Evolutionary conservation across 2,888 invertebrate genomes (phyloP), one percentile per base, ranked within the genome.

Genomic region (Lapara coniferarum): DNA sequence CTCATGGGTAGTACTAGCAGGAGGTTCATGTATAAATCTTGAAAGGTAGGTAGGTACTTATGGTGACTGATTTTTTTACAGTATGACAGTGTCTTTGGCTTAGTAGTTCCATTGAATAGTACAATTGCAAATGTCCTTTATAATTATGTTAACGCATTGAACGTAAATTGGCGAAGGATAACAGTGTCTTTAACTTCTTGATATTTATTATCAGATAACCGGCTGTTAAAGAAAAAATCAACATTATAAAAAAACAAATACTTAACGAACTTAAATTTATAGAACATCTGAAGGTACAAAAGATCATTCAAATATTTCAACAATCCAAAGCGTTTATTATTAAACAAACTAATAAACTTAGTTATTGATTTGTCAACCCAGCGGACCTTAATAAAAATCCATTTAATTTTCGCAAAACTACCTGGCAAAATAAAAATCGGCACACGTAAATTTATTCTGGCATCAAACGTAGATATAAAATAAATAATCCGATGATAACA

Each of bases 401-500:
- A 19, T 55, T 55, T 55, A 55, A 19, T 19, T 53, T 55, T 73
- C 76, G 71, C 77, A 76, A 76, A 78, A 79, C 81, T 55, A 55
- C 19, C 55, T 81, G 71, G 78, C 76, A 73, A 72, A 77, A 74
- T 78, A 84, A 82, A 85, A 86, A 86, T 82, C 78, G 73, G 73
- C 84, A 83, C 84, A 83, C 82, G 79, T 80, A 85, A 83, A 89
- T 88, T 78, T 89, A 91, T 91, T 89, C 89, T 86, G 82, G 86
- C 89, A 90, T 90, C 90, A 90, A 86, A 87, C 81, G 84, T 87
- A 88, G 87, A 89, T 86, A 86, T 87, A 88, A 89, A 90, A 90
- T 88, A 90, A 91, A 88, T 89, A 89, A 89, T 88, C 87, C 84
- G 87, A 85, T 86, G 89, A 90, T 89, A 91, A 93, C 92, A 93